These are phyloP conservation scores for Portevinia maculata DNA, from an alignment of 2,888 invertebrate species.

Conservation along the genomic window DNA sequence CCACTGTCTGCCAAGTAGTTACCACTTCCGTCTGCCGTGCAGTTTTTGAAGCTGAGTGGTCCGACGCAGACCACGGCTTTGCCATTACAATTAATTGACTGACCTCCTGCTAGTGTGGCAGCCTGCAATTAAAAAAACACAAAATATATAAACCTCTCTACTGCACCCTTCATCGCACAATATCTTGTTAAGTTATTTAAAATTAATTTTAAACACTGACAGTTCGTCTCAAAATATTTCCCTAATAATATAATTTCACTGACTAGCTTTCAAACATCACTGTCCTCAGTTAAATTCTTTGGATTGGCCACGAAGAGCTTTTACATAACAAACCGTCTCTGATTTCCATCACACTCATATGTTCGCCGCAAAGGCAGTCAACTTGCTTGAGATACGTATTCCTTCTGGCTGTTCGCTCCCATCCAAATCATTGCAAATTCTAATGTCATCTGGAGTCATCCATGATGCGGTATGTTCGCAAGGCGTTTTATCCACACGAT, in stretches of 20 bases:
- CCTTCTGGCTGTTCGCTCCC: conserved; percentile 15
- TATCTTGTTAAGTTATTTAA: neutral
- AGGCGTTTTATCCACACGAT: conserved; percentile 7
- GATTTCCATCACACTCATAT: conserved; percentile 20
- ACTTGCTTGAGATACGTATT: conserved; percentile 26
- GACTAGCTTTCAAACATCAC: too few species aligned
- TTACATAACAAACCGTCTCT: conserved; percentile 13
- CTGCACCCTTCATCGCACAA: neutral
- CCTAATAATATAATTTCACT: too few species aligned
- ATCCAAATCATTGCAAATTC: conserved; percentile 47
- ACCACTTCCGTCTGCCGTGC: conserved; percentile 75
- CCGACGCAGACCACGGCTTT: conserved; percentile 79
- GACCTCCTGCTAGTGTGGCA: conserved; percentile 77
- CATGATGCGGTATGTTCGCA: neutral
- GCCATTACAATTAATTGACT: conserved; percentile 78
- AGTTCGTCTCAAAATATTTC: too few species aligned
- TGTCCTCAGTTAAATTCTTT: too few species aligned
- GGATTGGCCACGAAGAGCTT: neutral
- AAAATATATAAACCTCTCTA: conserved; percentile 11
- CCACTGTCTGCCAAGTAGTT: conserved; percentile 75
- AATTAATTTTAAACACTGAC: neutral
- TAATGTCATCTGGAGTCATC: conserved; percentile 22
- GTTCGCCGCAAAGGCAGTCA: conserved; percentile 11
- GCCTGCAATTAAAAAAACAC: conserved; percentile 76
- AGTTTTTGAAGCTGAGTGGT: conserved; percentile 78